Percentiles rank a stretch among this genome's conserved stretches.
Evolutionary conservation across 2,888 invertebrate species (phyloP).

Genomic region (Amphiduros pacificus): DNA sequence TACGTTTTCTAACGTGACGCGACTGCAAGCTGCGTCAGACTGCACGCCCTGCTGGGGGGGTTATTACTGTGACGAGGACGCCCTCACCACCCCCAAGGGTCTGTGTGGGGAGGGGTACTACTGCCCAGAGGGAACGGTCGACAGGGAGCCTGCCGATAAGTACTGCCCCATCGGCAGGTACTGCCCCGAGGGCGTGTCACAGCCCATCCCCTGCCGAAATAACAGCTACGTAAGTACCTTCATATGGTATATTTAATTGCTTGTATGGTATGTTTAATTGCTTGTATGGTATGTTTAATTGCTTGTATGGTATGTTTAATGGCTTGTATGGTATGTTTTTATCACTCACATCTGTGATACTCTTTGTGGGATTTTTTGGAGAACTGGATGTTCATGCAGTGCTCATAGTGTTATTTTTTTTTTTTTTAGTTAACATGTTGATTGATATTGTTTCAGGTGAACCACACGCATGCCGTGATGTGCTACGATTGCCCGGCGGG

Average conservation of each 20-base stretch:
- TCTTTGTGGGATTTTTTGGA: no score
- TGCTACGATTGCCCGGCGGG: conserved; percentile 53
- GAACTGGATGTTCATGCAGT: no score
- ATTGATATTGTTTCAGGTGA: conserved; percentile 47
- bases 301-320: no score
- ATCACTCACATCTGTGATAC: no score
- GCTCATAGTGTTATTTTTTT: no score
- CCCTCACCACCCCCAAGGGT: conserved; percentile 42
- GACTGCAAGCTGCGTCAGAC: conserved; percentile 34
- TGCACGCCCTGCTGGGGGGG: conserved; percentile 49
- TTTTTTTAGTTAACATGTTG: no score
- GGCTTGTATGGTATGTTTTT: no score
- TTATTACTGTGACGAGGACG: conserved; percentile 46
- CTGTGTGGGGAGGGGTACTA: conserved; percentile 50
- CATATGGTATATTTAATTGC: no score
- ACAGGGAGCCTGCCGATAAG: conserved; percentile 26
- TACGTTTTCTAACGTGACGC: conserved; percentile 47
- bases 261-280: no score
- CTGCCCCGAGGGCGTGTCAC: conserved; percentile 48
- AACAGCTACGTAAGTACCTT: conserved; percentile 44
- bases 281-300: no score
- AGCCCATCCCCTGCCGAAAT: conserved; percentile 49
- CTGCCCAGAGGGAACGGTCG: conserved; percentile 47
- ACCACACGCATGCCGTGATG: conserved; percentile 50
- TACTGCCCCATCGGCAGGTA: conserved; percentile 49